Evolutionary conservation across 1,140 invertebrate species (phyloP).

Genomic region (Drosophila bocki): DNA sequence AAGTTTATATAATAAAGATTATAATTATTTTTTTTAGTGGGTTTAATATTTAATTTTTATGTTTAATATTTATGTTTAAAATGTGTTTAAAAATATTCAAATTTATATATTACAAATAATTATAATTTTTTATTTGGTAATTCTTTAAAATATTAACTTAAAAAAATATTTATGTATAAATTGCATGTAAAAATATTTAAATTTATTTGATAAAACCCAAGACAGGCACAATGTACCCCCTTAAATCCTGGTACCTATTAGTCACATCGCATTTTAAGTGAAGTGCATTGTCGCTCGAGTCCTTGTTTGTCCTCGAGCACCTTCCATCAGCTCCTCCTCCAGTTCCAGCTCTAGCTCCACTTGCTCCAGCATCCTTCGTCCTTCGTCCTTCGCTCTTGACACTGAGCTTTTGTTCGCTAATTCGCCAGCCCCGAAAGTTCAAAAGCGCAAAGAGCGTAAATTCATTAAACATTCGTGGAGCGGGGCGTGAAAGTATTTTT

Average conservation of each 20-base stretch:
- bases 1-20: too few species aligned
- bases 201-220: background rate
- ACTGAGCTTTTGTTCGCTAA: conserved; percentile 23
- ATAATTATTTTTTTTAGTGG: too few species aligned
- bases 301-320: conserved; percentile 17
- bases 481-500: conserved; percentile 74
- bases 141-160: background rate
- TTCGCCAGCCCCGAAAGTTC: conserved; percentile 52
- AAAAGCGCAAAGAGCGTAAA: conserved; percentile 78
- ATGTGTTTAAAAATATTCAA: too few species aligned
- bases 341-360: background rate
- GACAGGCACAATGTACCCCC: background rate
- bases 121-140: background rate
- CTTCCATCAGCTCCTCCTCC: conserved; percentile 3
- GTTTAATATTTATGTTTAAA: too few species aligned
- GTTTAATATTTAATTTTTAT: too few species aligned
- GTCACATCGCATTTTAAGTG: conserved; percentile 2
- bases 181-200: background rate
- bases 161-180: background rate
- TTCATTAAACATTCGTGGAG: conserved; percentile 69
- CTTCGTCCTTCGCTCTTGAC: conserved; percentile 31
- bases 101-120: too few species aligned
- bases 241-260: conserved; percentile 1
- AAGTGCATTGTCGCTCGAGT: conserved; percentile 28
- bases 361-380: background rate